phyloP scores from a whole-genome alignment of 2,888 invertebrate species.

The Geotrupes spiniger region DNA sequence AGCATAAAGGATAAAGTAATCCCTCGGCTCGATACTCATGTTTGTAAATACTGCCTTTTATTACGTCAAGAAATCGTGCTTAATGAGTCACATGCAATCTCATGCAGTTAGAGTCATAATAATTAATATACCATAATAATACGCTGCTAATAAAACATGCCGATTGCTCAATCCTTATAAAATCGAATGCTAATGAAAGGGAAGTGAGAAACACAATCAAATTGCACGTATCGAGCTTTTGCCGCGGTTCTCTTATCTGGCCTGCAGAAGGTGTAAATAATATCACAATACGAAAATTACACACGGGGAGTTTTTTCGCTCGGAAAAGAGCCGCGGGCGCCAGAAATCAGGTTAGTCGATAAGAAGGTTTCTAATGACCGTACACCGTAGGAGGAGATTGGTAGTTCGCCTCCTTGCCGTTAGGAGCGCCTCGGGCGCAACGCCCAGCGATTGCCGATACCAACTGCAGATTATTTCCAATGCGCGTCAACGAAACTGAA shows the following conservation, averaged over 20 bases:
- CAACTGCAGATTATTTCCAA: constrained; percentile 1
- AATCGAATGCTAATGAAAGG: constrained; percentile 17
- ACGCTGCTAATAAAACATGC: constrained; percentile 13
- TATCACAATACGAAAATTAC: constrained; percentile 35
- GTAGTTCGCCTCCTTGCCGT: constrained; percentile 40
- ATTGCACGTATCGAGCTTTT: not conserved
- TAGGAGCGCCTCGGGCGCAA: constrained; percentile 24
- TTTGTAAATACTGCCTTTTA: too few relatives aligned
- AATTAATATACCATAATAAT: constrained; percentile 21
- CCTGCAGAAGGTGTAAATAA: constrained; percentile 33
- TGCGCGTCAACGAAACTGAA: constrained; percentile 5
- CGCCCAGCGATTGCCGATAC: constrained; percentile 6
- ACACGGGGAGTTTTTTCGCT: constrained; percentile 28
- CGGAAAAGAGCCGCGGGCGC: constrained; percentile 30
- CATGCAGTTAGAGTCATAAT: constrained; percentile 1
- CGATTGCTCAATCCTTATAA: constrained; percentile 14
- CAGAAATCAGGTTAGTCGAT: constrained; percentile 44
- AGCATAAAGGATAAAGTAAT: too few relatives aligned
- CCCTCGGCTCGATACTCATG: too few relatives aligned
- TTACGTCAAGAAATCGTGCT: too few relatives aligned
- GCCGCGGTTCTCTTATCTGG: constrained; percentile 24
- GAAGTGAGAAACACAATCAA: constrained; percentile 12
- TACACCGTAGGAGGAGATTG: constrained; percentile 39
- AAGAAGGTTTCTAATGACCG: constrained; percentile 43
- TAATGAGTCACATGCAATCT: constrained; percentile 1